Evolutionary conservation across 2,797 vertebrate species (phyloP).

Genomic region (Furcifer pardalis): DNA sequence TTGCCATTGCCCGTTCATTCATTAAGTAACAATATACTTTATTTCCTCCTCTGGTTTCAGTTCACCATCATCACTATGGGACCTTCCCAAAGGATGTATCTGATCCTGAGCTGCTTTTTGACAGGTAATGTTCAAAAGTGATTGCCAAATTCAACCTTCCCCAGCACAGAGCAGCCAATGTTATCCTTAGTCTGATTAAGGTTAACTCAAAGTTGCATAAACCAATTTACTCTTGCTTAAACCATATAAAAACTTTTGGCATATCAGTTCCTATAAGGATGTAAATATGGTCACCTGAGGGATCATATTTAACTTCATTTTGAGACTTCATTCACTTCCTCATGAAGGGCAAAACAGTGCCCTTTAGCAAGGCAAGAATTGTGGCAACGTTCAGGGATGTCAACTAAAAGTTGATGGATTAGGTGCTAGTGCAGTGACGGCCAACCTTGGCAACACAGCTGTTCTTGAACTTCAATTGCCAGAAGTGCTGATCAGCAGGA

Average conservation of each 20-base stretch:
- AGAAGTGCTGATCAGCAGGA: too few species aligned
- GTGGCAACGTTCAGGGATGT: not conserved
- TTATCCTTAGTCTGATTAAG: not conserved
- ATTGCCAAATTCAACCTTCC: accelerated
- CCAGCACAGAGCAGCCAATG: not conserved
- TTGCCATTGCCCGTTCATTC: accelerated
- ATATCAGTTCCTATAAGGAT: not conserved
- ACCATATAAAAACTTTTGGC: not conserved
- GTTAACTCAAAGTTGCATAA: not conserved
- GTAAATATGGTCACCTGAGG: not conserved
- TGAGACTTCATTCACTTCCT: not conserved
- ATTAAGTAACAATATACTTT: constrained; percentile 35
- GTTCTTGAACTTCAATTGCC: too few species aligned
- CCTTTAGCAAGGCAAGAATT: not conserved
- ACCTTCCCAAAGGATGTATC: constrained; percentile 65
- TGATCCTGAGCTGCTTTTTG: constrained; percentile 81
- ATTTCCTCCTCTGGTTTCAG: constrained; percentile 70
- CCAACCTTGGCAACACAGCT: too few species aligned
- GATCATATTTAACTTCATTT: not conserved
- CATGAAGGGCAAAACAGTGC: not conserved
- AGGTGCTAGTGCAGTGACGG: not conserved
- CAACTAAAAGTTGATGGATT: not conserved
- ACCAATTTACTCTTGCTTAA: not conserved
- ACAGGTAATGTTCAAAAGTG: constrained; percentile 67
- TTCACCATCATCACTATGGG: constrained; percentile 81